Conservation (phyloP, 2,797 vertebrate species). For the Leptatherina wallacei region DNA sequence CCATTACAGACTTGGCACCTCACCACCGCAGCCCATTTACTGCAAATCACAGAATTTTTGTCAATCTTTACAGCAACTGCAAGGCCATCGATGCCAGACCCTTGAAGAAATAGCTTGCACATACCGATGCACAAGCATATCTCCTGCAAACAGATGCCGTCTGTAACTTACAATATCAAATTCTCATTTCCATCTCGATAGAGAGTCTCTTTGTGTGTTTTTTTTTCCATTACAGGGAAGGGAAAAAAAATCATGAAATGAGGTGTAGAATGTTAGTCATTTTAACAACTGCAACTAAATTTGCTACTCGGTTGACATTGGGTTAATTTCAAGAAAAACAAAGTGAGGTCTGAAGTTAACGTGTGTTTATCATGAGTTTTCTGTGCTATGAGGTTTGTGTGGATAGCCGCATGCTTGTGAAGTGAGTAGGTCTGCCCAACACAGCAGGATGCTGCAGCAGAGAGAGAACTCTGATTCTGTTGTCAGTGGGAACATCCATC, state of each 20-base stretch:
- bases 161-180: conserved; percentile 77
- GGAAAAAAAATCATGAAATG: conserved; percentile 29
- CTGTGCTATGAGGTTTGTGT: conserved; percentile 28
- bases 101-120: conserved; percentile 77
- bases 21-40: conserved; percentile 82
- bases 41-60: conserved; percentile 82
- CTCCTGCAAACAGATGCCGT: conserved; percentile 79
- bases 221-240: conserved; percentile 51
- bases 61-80: conserved; percentile 81
- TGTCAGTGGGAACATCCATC: conserved; percentile 75
- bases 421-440: conserved; percentile 42
- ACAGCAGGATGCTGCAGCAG: conserved; percentile 66
- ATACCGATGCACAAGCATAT: conserved; percentile 77
- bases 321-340: conserved; percentile 36
- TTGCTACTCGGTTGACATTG: conserved; percentile 35
- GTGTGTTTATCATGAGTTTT: conserved; percentile 36
- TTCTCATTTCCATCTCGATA: conserved; percentile 79
- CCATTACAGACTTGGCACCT: conserved; percentile 83
- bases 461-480: conserved; percentile 78
- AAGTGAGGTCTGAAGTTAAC: conserved; percentile 22
- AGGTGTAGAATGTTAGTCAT: conserved; percentile 29
- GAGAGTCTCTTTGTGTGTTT: conserved; percentile 61
- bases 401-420: conserved; percentile 29
- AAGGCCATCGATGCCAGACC: conserved; percentile 77
- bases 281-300: conserved; percentile 32